Percentiles rank a stretch among this genome's conserved stretches.
Conservation (phyloP, 1,140 invertebrate species). For the Drosophila yakuba region DNA sequence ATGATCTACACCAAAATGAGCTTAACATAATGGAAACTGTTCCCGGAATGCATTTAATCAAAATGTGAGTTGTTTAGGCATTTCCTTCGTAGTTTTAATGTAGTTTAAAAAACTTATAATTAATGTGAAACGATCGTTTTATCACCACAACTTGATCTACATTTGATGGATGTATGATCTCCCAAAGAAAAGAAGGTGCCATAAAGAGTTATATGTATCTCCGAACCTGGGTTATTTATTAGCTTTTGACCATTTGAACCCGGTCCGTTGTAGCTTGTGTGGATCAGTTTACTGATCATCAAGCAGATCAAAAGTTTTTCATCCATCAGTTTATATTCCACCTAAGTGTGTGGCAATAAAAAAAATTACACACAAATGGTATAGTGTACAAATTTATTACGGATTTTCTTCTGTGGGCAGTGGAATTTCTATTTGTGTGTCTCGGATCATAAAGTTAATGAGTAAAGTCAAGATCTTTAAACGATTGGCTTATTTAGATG, state of each 20-base stretch:
- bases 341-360: constrained; percentile 56
- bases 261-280: constrained; percentile 57
- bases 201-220: constrained; percentile 44
- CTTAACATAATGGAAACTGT: constrained; percentile 74
- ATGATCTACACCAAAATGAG: constrained; percentile 72
- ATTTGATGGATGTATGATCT: constrained; percentile 64
- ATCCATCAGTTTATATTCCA: constrained; percentile 33
- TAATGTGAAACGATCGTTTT: constrained; percentile 76
- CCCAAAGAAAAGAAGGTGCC: constrained; percentile 49
- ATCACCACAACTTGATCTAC: constrained; percentile 78
- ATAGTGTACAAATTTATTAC: constrained; percentile 67
- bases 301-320: constrained; percentile 48
- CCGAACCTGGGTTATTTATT: constrained; percentile 61
- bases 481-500: constrained; percentile 6
- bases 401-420: constrained; percentile 25
- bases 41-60: constrained; percentile 74
- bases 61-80: constrained; percentile 54
- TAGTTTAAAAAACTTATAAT: constrained; percentile 79
- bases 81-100: constrained; percentile 47
- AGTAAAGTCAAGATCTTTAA: constrained; percentile 20
- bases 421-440: constrained; percentile 5
- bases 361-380: constrained; percentile 31
- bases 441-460: constrained; percentile 35
- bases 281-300: constrained; percentile 72
- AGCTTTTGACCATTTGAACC: constrained; percentile 68